Conservation (phyloP, 2,797 vertebrate species). For the Cuniculus paca region DNA sequence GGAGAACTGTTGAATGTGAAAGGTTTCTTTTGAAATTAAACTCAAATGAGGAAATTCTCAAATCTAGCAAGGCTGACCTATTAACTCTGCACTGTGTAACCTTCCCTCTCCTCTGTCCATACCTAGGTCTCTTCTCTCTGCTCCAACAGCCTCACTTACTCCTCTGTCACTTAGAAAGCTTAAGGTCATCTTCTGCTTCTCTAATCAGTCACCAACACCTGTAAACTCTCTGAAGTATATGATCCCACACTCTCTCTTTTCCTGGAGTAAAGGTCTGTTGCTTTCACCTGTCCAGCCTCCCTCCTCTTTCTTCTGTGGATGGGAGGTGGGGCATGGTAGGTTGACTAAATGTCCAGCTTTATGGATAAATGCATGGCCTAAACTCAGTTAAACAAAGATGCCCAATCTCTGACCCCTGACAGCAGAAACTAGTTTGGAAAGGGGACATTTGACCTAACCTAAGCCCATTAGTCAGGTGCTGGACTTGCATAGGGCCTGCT, state of each 20-base stretch:
- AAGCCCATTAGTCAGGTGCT: background rate
- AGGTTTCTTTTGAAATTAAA: constrained; percentile 9
- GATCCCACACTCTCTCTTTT: no score
- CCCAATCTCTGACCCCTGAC: background rate
- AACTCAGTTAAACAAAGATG: background rate
- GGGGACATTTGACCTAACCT: background rate
- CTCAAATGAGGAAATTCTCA: background rate
- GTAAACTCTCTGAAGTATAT: background rate
- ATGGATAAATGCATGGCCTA: background rate
- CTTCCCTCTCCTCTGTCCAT: background rate
- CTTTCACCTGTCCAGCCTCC: background rate
- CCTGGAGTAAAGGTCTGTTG: background rate
- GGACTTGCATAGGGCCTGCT: background rate
- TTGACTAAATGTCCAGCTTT: background rate
- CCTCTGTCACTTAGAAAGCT: background rate
- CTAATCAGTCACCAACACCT: background rate
- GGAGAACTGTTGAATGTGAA: background rate
- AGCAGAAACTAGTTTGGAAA: background rate
- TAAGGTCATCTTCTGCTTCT: background rate
- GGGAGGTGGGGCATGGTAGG: background rate
- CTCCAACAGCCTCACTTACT: background rate
- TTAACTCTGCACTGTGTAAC: background rate
- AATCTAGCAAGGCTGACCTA: background rate
- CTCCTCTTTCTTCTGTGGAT: background rate
- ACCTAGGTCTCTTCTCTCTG: background rate